Base-by-base conservation (phyloP, 2,888 invertebrate species). In the Meloe dianella region DNA sequence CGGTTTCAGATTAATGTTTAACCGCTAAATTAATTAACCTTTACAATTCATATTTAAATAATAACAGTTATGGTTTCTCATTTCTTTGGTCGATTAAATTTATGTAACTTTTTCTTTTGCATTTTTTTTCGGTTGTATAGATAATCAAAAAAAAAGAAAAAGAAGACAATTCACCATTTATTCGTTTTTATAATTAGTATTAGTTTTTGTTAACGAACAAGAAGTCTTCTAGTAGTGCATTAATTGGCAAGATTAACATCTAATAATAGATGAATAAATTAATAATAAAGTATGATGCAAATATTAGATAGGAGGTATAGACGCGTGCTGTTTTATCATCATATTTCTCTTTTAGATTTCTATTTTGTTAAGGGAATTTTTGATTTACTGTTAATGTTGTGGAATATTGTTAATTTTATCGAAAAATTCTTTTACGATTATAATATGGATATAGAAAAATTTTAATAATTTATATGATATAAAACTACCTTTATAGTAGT, bases 391-490 rank as follows among this genome's bases (percentile, higher is more conserved):
- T 41, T 41, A 41, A 41, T 17, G 5, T 41, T 41, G 1, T 41
- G 17, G 41, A 41, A 41, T 17, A 41, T 41, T n/a, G 1, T 47
- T 47, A 62, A 63, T 17, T 60, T 38, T 60, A 54, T 58, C 3
- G 10, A 9, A 20, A 47, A 47, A 47, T 47, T 20, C 47, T 20
- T 9, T 10, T 47, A n/a, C 22, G 51, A 51, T 51, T 24, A 12
- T 22, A 35, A 63, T 63, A 68, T 60, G 65, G 60, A 62, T 68
- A 68, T 65, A 63, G 64, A 65, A 27, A 60, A 64, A 54, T 17
- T 20, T 62, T 59, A 27, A 59, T 68, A 68, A 71, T 73, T 73
- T 71, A 73, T 73, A 67, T 63, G 69, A 70, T 71, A 67, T 66
- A 67, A 68, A 65, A 71, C 66, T 71, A 61, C 67, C 61, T 64